phyloP scores from a whole-genome alignment of 2,888 invertebrate species.

The Syrphus vitripennis region DNA sequence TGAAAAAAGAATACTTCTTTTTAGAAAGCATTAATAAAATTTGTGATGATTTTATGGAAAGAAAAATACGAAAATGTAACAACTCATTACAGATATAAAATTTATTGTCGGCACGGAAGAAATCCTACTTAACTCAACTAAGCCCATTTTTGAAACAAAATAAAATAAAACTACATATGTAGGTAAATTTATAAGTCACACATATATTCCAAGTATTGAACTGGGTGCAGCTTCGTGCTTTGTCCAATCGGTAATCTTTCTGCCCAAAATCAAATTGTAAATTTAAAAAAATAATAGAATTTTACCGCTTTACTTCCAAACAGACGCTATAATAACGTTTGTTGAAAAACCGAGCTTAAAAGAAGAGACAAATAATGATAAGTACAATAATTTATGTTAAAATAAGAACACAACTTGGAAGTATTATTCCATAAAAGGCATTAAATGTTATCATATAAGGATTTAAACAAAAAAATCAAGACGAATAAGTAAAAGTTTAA shows the following conservation, averaged over 20 bases:
- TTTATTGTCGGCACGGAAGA: too few species aligned
- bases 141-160: too few species aligned
- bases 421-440: constrained; percentile 15
- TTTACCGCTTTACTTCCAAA: too few species aligned
- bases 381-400: constrained; percentile 54
- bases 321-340: too few species aligned
- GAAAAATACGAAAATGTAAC: constrained; percentile 6
- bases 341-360: constrained; percentile 56
- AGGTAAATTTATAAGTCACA: too few species aligned
- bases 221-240: too few species aligned
- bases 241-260: too few species aligned
- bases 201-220: too few species aligned
- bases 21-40: constrained; percentile 2
- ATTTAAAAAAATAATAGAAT: too few species aligned
- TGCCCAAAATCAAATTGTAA: too few species aligned
- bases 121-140: too few species aligned
- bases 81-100: constrained; percentile 3
- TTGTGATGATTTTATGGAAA: constrained; percentile 59
- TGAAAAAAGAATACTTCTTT: constrained; percentile 15
- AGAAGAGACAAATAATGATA: constrained; percentile 43
- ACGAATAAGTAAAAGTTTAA: neutral
- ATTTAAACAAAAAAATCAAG: neutral
- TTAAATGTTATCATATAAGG: neutral
- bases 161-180: too few species aligned
- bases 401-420: constrained; percentile 4